Percentiles rank a stretch among this genome's conserved stretches.
Conservation (phyloP, 1,140 invertebrate genomes). For the Lucilia sericata region DNA sequence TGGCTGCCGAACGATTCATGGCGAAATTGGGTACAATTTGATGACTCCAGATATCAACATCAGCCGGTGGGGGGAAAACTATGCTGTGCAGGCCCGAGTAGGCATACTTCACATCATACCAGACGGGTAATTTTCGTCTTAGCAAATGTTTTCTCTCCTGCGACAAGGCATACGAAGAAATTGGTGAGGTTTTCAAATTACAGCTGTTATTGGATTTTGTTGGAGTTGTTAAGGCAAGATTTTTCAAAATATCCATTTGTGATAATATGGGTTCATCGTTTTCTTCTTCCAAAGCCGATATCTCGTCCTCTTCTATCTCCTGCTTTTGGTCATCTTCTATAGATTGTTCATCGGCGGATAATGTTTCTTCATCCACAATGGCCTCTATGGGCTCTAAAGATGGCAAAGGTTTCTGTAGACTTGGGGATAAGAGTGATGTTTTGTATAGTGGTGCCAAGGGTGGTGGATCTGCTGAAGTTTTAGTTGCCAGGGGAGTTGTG, state of each 20-base stretch:
- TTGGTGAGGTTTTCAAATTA: background rate
- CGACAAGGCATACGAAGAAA: conserved; percentile 30
- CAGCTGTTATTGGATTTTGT: conserved; percentile 49
- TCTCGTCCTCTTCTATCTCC: conserved; percentile 46
- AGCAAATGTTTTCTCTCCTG: conserved; percentile 47
- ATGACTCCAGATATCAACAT: conserved; percentile 65
- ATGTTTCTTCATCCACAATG: conserved; percentile 10
- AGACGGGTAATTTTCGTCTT: conserved; percentile 57
- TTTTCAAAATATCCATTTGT: conserved; percentile 60
- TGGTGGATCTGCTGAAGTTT: background rate
- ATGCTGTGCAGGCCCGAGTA: conserved; percentile 76
- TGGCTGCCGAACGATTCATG: conserved; percentile 65
- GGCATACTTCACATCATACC: conserved; percentile 70
- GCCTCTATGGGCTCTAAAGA: background rate
- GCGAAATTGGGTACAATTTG: conserved; percentile 64
- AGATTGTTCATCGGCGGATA: conserved; percentile 16
- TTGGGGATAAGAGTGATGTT: background rate
- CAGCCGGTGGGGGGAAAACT: conserved; percentile 70
- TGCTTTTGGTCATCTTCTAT: conserved; percentile 23
- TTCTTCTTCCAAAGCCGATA: background rate
- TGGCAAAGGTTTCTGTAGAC: background rate
- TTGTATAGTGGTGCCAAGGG: conserved; percentile 32
- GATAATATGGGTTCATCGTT: conserved; percentile 51
- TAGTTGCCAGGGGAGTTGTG: background rate
- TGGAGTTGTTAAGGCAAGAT: conserved; percentile 24